Evolutionary conservation across 2,888 invertebrate species (phyloP).

Genomic region (Germaria angustata): DNA sequence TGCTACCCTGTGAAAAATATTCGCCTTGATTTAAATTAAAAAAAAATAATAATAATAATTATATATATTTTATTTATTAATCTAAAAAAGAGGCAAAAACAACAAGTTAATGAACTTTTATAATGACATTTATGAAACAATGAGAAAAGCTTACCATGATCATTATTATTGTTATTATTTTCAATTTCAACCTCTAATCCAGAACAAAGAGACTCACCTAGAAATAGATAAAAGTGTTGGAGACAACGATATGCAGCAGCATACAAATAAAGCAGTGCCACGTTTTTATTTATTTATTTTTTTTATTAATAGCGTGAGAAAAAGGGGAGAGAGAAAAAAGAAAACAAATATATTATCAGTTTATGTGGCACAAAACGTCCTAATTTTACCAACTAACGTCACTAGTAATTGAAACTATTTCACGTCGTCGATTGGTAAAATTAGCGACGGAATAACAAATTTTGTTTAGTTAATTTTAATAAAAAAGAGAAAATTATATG

Average conservation of each 20-base stretch:
- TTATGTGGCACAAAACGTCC: slow-evolving; percentile 9
- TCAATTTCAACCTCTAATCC: slow-evolving; percentile 80
- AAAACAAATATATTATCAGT: slow-evolving; percentile 49
- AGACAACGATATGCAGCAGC: slow-evolving; percentile 58
- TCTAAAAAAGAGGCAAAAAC: slow-evolving; percentile 8
- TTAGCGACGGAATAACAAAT: too few relatives aligned
- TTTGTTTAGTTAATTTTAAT: background rate
- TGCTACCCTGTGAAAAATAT: too few relatives aligned
- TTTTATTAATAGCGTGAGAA: slow-evolving; percentile 3
- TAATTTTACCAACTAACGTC: too few relatives aligned
- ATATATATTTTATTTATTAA: too few relatives aligned
- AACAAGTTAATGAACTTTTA: slow-evolving; percentile 68
- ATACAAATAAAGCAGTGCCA: slow-evolving; percentile 56
- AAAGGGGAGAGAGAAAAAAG: slow-evolving; percentile 23
- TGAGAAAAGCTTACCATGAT: slow-evolving; percentile 80
- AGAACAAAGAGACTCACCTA: slow-evolving; percentile 80
- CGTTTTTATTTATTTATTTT: slow-evolving; percentile 44
- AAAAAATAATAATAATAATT: too few relatives aligned
- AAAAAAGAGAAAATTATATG: background rate
- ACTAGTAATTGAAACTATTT: too few relatives aligned
- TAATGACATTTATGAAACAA: slow-evolving; percentile 79
- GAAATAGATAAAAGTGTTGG: slow-evolving; percentile 69
- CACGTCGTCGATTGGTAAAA: too few relatives aligned
- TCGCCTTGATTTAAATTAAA: too few relatives aligned
- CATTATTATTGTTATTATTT: slow-evolving; percentile 80